phyloP scores from a whole-genome alignment of 1,140 invertebrate genomes.

The Cotesia chilonis region DNA sequence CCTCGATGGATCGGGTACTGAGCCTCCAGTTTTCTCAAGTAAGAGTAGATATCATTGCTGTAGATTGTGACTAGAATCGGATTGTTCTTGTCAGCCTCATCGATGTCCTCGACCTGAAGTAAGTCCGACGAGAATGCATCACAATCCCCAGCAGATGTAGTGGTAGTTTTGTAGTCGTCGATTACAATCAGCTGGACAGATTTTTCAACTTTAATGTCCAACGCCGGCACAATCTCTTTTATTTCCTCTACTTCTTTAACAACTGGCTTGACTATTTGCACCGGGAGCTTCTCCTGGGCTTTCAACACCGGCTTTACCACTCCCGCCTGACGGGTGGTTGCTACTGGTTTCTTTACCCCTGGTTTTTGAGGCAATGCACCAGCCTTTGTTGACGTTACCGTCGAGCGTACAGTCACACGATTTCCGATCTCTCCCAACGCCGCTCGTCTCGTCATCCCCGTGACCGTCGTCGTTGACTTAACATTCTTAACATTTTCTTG shows the following conservation, averaged over 20 bases:
- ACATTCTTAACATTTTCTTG: slow-evolving; percentile 59
- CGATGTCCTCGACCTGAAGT: slow-evolving; percentile 72
- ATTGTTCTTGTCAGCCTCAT: slow-evolving; percentile 78
- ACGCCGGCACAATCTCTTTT: neutral
- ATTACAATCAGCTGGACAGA: neutral
- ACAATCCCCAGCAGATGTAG: slow-evolving; percentile 10
- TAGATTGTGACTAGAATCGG: slow-evolving; percentile 83
- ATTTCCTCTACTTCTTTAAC: slow-evolving; percentile 35
- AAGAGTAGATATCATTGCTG: slow-evolving; percentile 85
- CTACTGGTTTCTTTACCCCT: slow-evolving; percentile 41
- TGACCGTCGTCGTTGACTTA: slow-evolving; percentile 46
- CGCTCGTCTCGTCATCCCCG: slow-evolving; percentile 52
- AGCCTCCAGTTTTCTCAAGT: slow-evolving; percentile 77
- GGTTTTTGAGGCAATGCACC: slow-evolving; percentile 45
- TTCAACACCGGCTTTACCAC: slow-evolving; percentile 33
- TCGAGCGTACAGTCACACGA: slow-evolving; percentile 54
- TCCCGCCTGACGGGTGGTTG: slow-evolving; percentile 31
- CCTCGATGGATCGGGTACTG: slow-evolving; percentile 70
- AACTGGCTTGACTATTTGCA: slow-evolving; percentile 51
- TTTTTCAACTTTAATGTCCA: neutral
- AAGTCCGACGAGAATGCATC: slow-evolving; percentile 56
- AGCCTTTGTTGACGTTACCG: slow-evolving; percentile 48
- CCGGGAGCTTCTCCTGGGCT: slow-evolving; percentile 48
- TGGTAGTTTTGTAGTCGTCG: slow-evolving; percentile 36
- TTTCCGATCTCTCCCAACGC: slow-evolving; percentile 63